A percentile compares a stretch with the other conserved stretches of the same genome.
Conservation (phyloP, 2,797 vertebrate genomes). For the Parauchenoglanis ngamensis region DNA sequence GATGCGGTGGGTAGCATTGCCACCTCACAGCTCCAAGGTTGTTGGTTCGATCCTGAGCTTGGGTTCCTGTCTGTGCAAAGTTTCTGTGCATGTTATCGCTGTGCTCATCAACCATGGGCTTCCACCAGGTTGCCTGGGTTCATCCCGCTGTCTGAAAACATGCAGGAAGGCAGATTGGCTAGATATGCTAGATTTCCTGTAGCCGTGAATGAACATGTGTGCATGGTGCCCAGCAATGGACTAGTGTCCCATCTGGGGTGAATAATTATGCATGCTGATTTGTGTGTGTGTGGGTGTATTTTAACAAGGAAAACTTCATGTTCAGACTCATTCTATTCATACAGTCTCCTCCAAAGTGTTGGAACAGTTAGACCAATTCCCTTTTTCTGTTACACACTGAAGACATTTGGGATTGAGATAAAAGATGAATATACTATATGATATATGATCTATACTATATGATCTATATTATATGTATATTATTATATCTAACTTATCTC, state of each 20-base stretch:
- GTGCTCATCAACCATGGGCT: not conserved
- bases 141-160: not conserved
- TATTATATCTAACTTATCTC: too few relatives aligned
- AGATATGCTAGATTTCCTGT: not conserved
- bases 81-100: not conserved
- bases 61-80: not conserved
- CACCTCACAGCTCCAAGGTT: not conserved
- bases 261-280: not conserved
- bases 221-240: not conserved
- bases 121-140: not conserved
- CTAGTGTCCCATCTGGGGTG: not conserved
- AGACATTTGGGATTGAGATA: not conserved
- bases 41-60: not conserved
- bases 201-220: not conserved
- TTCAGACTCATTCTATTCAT: not conserved
- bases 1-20: not conserved
- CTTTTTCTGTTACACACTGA: not conserved
- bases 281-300: not conserved
- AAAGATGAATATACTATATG: not conserved
- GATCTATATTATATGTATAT: too few relatives aligned
- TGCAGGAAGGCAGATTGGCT: not conserved
- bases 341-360: not conserved
- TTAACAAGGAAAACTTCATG: not conserved
- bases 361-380: too few relatives aligned
- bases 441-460: too few relatives aligned